A percentile compares a stretch with the other conserved stretches of the same genome.
These are phyloP conservation scores for Rhagoletis pomonella DNA, from an alignment of 1,140 invertebrate species.

Conservation along the genomic window DNA sequence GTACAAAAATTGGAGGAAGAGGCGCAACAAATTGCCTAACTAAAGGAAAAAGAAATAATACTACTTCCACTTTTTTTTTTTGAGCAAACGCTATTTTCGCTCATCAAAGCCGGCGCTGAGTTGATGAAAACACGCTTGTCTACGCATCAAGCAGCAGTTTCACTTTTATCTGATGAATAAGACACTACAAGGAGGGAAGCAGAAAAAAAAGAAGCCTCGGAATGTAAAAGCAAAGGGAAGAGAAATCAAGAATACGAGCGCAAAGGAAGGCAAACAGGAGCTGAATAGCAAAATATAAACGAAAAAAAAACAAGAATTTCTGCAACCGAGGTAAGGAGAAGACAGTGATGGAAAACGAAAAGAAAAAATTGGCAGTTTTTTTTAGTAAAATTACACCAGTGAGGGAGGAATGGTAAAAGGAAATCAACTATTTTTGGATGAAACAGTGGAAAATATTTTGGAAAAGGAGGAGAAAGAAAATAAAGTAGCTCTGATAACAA, in stretches of 20 bases:
- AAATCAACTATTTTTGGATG: not conserved
- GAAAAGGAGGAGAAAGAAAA: no score
- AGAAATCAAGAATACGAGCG: not conserved
- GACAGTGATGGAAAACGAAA: not conserved
- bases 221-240: not conserved
- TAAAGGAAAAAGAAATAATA: not conserved
- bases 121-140: conserved; percentile 46
- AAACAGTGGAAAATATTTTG: no score
- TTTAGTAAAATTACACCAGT: not conserved
- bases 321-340: not conserved
- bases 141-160: conserved; percentile 44
- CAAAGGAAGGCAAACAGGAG: not conserved
- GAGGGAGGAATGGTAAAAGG: no score
- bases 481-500: no score
- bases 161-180: conserved; percentile 44
- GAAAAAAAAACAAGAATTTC: not conserved
- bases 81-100: not conserved
- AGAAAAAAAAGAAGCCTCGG: not conserved
- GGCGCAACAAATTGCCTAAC: not conserved
- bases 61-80: conserved; percentile 18
- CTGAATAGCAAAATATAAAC: not conserved
- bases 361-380: not conserved
- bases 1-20: not conserved
- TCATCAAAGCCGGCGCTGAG: not conserved
- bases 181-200: not conserved